These are phyloP conservation scores for Portevinia maculata DNA, from an alignment of 2,888 invertebrate genomes.

Conservation along the genomic window DNA sequence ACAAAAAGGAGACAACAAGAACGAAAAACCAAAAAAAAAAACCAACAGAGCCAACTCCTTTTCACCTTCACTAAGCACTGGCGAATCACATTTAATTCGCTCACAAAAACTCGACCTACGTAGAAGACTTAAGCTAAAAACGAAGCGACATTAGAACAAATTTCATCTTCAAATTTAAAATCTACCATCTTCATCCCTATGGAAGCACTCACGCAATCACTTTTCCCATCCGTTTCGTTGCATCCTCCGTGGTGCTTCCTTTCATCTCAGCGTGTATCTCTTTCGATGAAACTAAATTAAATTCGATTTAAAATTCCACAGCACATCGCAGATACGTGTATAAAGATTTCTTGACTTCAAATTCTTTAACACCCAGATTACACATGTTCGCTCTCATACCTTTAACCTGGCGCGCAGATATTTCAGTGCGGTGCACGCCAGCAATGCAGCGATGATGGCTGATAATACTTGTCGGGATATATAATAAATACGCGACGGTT, in stretches of 20 bases:
- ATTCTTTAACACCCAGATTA: constrained; percentile 74
- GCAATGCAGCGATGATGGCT: constrained; percentile 52
- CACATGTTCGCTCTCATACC: constrained; percentile 74
- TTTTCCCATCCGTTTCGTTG: constrained; percentile 16
- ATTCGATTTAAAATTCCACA: constrained; percentile 74
- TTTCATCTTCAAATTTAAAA: constrained; percentile 60
- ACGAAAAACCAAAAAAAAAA: no score
- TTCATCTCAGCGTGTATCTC: constrained; percentile 28
- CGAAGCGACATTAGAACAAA: constrained; percentile 67
- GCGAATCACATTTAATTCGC: constrained; percentile 54
- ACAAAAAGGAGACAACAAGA: no score
- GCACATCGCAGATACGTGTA: constrained; percentile 53
- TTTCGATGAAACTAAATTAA: constrained; percentile 63
- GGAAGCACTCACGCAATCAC: constrained; percentile 50
- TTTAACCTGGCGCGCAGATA: constrained; percentile 72
- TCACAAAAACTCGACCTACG: constrained; percentile 52
- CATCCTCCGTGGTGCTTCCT: not conserved
- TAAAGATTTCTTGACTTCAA: constrained; percentile 56
- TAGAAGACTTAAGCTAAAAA: constrained; percentile 29
- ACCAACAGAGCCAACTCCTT: constrained; percentile 9
- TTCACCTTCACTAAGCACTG: constrained; percentile 58
- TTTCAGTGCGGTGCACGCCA: constrained; percentile 51
- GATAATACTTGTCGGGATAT: constrained; percentile 1
- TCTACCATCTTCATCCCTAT: not conserved
- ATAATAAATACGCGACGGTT: constrained; percentile 43